Percentiles rank a stretch among this genome's conserved stretches.
Conservation (phyloP, 2,113 vertebrate species). For the Oriolus oriolus region DNA sequence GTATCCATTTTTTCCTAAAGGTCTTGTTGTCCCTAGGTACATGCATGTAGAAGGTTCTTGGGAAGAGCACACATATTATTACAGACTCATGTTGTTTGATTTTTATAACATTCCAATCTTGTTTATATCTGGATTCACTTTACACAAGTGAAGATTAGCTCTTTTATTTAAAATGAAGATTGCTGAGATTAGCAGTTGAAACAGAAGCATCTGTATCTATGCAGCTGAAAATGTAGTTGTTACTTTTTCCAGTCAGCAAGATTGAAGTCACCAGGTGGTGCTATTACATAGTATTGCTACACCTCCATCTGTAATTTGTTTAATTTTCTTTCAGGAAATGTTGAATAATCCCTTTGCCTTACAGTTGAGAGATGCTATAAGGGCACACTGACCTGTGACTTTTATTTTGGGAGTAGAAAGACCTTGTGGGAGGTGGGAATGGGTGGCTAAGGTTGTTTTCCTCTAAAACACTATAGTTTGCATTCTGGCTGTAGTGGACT, state of each 20-base stretch:
- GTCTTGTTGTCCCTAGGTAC: slow-evolving; percentile 3
- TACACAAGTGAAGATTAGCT: neutral
- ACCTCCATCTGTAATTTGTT: neutral
- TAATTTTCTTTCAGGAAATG: neutral
- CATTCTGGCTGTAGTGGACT: neutral
- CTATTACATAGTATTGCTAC: slow-evolving; percentile 21
- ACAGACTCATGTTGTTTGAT: neutral
- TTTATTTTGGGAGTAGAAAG: neutral
- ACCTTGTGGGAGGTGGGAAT: neutral
- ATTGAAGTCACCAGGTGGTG: slow-evolving; percentile 47
- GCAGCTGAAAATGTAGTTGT: neutral
- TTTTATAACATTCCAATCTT: neutral
- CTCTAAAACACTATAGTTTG: neutral
- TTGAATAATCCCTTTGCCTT: neutral
- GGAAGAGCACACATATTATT: neutral
- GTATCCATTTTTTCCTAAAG: slow-evolving; percentile 24
- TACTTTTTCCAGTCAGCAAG: neutral
- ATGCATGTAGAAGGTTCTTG: neutral
- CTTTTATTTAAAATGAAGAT: neutral
- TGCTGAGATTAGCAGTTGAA: neutral
- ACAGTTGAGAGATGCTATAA: neutral
- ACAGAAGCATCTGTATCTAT: neutral
- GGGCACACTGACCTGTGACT: neutral
- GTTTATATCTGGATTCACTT: neutral
- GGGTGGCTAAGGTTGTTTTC: neutral